Conservation (phyloP, 2,888 invertebrate genomes). For the Balanococcus diminutus region DNA sequence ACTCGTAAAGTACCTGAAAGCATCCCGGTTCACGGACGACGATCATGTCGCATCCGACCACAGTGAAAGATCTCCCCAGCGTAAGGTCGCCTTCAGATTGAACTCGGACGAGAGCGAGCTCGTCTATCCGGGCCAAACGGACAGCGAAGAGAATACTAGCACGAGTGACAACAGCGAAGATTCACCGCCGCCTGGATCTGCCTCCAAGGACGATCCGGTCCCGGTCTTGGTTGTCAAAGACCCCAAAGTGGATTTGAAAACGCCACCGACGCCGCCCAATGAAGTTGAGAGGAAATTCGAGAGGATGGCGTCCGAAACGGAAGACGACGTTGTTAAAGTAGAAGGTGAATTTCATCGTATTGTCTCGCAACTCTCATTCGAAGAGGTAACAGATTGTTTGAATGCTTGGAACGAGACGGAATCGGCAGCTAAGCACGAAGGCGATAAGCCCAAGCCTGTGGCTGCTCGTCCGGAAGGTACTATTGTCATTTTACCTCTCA, state of each 20-base stretch:
- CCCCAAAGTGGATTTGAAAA: not conserved
- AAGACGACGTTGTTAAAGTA: slow-evolving; percentile 60
- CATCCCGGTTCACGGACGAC: no score
- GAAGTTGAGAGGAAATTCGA: slow-evolving; percentile 65
- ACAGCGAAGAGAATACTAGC: slow-evolving; percentile 52
- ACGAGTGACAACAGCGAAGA: slow-evolving; percentile 45
- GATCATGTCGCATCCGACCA: slow-evolving; percentile 59
- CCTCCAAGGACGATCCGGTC: not conserved
- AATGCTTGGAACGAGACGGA: slow-evolving; percentile 64
- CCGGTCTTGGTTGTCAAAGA: not conserved
- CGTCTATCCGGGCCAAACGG: slow-evolving; percentile 56
- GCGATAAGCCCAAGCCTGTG: not conserved
- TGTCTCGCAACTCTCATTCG: slow-evolving; percentile 65
- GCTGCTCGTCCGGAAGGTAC: not conserved
- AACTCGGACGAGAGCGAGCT: slow-evolving; percentile 62
- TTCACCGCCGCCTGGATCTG: no score
- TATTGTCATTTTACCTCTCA: slow-evolving; percentile 28
- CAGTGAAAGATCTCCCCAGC: slow-evolving; percentile 57
- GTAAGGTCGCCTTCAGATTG: slow-evolving; percentile 63
- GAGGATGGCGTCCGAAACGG: slow-evolving; percentile 64
- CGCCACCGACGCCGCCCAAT: not conserved
- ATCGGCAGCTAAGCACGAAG: not conserved
- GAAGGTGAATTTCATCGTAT: slow-evolving; percentile 63
- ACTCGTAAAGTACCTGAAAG: not conserved
- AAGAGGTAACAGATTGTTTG: slow-evolving; percentile 65